Percentiles rank a stretch among this genome's conserved stretches.
phyloP scores from a whole-genome alignment of 2,888 invertebrate genomes.

The Andrena bicolor region DNA sequence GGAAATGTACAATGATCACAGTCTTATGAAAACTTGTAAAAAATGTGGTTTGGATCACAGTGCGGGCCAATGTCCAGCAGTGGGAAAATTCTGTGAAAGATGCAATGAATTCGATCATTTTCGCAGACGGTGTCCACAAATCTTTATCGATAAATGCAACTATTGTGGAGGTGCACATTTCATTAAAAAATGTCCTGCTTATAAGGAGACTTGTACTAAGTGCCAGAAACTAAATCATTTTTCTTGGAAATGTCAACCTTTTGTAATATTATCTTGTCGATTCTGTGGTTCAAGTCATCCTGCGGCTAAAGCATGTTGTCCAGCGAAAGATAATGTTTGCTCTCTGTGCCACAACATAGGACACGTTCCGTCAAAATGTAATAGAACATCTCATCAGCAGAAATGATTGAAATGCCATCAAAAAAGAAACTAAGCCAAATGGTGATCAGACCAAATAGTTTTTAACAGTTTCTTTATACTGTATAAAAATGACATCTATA shows the following conservation, averaged over 20 bases:
- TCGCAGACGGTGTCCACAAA: slow-evolving; percentile 21
- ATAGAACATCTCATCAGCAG: neutral
- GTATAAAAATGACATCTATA: no score
- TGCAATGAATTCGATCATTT: slow-evolving; percentile 53
- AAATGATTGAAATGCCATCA: neutral
- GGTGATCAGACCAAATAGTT: no score
- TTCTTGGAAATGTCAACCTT: slow-evolving; percentile 27
- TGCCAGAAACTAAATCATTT: slow-evolving; percentile 51
- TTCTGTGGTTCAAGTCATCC: slow-evolving; percentile 21
- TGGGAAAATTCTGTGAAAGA: slow-evolving; percentile 40
- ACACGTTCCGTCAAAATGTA: slow-evolving; percentile 24
- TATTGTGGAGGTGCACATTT: slow-evolving; percentile 50
- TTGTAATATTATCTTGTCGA: neutral
- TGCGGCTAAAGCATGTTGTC: slow-evolving; percentile 15
- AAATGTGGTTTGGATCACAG: slow-evolving; percentile 31
- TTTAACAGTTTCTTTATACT: no score
- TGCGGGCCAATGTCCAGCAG: slow-evolving; percentile 29
- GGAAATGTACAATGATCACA: slow-evolving; percentile 13
- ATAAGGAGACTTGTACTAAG: slow-evolving; percentile 42
- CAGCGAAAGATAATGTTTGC: slow-evolving; percentile 15
- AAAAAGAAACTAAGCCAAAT: neutral
- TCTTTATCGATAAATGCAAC: slow-evolving; percentile 6
- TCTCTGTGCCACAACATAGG: neutral
- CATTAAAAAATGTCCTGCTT: slow-evolving; percentile 41
- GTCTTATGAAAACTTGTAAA: neutral